phyloP scores from a whole-genome alignment of 2,113 vertebrate genomes.

The Sprattus sprattus region DNA sequence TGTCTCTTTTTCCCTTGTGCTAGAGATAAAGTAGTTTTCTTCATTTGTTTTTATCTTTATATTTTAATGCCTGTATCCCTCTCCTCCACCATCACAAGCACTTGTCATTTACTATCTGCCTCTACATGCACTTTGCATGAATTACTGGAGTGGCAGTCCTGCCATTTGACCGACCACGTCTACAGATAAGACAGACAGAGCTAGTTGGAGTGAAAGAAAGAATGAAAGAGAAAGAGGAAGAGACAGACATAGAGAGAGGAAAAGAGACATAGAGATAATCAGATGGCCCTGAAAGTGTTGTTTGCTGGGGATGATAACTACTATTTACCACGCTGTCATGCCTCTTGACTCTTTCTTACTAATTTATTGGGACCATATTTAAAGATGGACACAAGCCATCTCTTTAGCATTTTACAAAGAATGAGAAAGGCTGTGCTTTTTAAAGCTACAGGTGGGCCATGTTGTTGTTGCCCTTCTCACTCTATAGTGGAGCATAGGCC shows the following conservation, averaged over 20 bases:
- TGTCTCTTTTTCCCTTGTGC: background rate
- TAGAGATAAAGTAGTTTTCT: background rate
- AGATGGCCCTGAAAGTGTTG: slow-evolving; percentile 11
- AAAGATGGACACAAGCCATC: too few relatives aligned
- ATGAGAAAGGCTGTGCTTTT: too few relatives aligned
- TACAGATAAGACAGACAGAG: background rate
- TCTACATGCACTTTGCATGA: background rate
- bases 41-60: background rate
- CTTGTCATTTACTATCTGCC: background rate
- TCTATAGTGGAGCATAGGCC: too few relatives aligned
- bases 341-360: too few relatives aligned
- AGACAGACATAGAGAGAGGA: slow-evolving; percentile 17
- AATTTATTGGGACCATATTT: too few relatives aligned
- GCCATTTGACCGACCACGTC: background rate
- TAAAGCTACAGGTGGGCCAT: too few relatives aligned
- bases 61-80: background rate
- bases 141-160: background rate
- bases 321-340: background rate
- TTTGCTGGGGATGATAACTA: background rate
- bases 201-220: background rate
- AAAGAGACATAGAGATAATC: slow-evolving; percentile 33
- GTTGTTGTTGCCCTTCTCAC: too few relatives aligned
- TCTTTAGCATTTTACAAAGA: too few relatives aligned
- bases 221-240: slow-evolving; percentile 13
- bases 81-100: background rate